Percentiles rank a stretch among this genome's conserved stretches.
phyloP scores from a whole-genome alignment of 2,888 invertebrate genomes.

The Meiosimyza decipiens region DNA sequence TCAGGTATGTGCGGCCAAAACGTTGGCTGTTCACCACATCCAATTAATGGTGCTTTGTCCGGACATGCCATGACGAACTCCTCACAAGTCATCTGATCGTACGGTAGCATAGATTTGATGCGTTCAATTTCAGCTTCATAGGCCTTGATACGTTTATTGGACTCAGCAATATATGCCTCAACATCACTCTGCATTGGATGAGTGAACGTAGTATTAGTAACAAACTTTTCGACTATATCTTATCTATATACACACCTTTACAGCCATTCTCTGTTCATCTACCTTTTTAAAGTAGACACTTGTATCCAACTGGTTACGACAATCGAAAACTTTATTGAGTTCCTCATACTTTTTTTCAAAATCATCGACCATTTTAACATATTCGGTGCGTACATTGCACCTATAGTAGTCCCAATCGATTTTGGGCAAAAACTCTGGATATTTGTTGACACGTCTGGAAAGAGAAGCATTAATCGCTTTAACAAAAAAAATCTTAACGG shows the following conservation, averaged over 20 bases:
- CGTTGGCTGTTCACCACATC: conserved; percentile 78
- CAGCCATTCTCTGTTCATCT: conserved; percentile 73
- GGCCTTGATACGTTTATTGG: conserved; percentile 58
- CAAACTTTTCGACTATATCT: not conserved
- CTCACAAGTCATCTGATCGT: conserved; percentile 82
- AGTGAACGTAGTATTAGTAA: too few species aligned
- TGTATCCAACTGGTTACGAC: conserved; percentile 49
- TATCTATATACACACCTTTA: conserved; percentile 62
- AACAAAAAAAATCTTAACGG: not conserved
- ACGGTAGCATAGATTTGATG: conserved; percentile 76
- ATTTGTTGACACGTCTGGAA: conserved; percentile 51
- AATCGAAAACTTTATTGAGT: conserved; percentile 49
- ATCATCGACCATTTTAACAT: conserved; percentile 82
- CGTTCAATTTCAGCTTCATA: conserved; percentile 72
- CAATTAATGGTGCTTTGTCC: conserved; percentile 74
- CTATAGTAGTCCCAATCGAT: conserved; percentile 88
- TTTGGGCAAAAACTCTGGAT: conserved; percentile 78
- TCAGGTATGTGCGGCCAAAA: conserved; percentile 85
- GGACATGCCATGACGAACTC: conserved; percentile 81
- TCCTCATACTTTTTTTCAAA: conserved; percentile 81
- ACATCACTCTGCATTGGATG: conserved; percentile 43
- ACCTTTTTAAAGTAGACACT: conserved; percentile 67
- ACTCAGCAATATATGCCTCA: conserved; percentile 48
- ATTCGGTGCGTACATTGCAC: conserved; percentile 71
- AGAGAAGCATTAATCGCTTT: not conserved